A percentile compares a stretch with the other conserved stretches of the same genome.
phyloP scores from a whole-genome alignment of 2,888 invertebrate genomes.

The Tortrix viridana region DNA sequence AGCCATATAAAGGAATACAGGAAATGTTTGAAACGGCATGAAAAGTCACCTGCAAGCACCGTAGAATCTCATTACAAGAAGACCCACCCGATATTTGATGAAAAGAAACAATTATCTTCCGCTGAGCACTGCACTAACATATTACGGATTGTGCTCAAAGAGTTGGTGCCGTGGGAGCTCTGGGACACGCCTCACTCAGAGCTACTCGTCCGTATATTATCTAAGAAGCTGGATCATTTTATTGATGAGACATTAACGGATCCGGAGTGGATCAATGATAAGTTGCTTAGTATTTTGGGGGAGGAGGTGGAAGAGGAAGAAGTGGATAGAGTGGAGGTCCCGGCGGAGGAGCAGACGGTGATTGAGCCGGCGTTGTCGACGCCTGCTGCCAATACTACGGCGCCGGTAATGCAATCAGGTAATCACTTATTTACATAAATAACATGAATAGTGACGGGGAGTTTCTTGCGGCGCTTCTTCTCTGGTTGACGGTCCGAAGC shows the following conservation, averaged over 20 bases:
- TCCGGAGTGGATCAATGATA: slow-evolving; percentile 80
- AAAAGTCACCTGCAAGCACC: slow-evolving; percentile 68
- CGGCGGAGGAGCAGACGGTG: slow-evolving; percentile 39
- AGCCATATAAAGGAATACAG: slow-evolving; percentile 87
- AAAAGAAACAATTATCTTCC: slow-evolving; percentile 66
- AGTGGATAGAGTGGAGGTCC: slow-evolving; percentile 23
- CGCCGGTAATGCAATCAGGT: slow-evolving; percentile 51
- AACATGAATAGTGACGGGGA: too few species aligned
- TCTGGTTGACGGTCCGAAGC: too few species aligned
- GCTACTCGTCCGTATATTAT: slow-evolving; percentile 84
- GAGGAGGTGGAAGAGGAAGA: slow-evolving; percentile 30
- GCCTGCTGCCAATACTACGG: slow-evolving; percentile 49
- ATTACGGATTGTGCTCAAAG: slow-evolving; percentile 84
- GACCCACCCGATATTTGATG: slow-evolving; percentile 61
- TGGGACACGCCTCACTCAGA: slow-evolving; percentile 88
- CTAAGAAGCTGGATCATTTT: slow-evolving; percentile 82
- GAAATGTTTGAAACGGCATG: slow-evolving; percentile 83
- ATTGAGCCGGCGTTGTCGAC: slow-evolving; percentile 54
- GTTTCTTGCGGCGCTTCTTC: too few species aligned
- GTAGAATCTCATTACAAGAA: slow-evolving; percentile 81
- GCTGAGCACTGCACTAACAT: slow-evolving; percentile 85
- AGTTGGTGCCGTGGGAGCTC: slow-evolving; percentile 87
- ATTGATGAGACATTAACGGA: slow-evolving; percentile 76
- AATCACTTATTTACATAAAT: too few species aligned
- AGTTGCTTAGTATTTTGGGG: slow-evolving; percentile 56